These are phyloP conservation scores for Lordiphosa collinella DNA, from an alignment of 1,140 invertebrate species.

Conservation along the genomic window DNA sequence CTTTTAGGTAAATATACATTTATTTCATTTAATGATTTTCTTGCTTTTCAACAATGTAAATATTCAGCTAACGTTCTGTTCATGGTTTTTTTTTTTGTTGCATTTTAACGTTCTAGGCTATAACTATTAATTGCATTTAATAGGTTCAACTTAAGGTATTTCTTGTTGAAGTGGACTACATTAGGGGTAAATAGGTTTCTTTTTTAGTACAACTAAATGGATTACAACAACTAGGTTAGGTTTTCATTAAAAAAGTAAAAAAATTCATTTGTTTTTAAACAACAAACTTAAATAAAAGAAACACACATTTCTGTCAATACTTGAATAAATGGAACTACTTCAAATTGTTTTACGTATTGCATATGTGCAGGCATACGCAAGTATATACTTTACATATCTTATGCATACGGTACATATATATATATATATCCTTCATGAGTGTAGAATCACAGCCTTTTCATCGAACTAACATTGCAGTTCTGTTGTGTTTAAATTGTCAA, in stretches of 20 bases:
- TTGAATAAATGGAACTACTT: conserved; percentile 43
- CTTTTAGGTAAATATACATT: conserved; percentile 78
- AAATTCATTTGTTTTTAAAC: conserved; percentile 33
- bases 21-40: conserved; percentile 67
- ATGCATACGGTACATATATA: conserved; percentile 6
- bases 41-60: conserved; percentile 72
- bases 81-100: conserved; percentile 37
- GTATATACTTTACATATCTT: conserved; percentile 23
- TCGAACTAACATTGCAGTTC: conserved; percentile 51
- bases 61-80: conserved; percentile 63
- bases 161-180: conserved; percentile 36
- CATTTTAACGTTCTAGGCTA: conserved; percentile 33
- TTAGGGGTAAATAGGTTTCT: conserved; percentile 46
- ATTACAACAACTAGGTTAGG: conserved; percentile 44
- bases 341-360: conserved; percentile 12
- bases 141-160: conserved; percentile 33
- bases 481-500: conserved; percentile 68
- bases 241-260: conserved; percentile 55
- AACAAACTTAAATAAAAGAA: conserved; percentile 43
- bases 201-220: conserved; percentile 48
- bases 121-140: conserved; percentile 48
- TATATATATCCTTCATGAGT: conserved; percentile 67
- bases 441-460: conserved; percentile 77
- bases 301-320: conserved; percentile 38
- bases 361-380: conserved; percentile 19